These are phyloP conservation scores for Strix uralensis DNA, from an alignment of 2,113 vertebrate species.

Conservation along the genomic window DNA sequence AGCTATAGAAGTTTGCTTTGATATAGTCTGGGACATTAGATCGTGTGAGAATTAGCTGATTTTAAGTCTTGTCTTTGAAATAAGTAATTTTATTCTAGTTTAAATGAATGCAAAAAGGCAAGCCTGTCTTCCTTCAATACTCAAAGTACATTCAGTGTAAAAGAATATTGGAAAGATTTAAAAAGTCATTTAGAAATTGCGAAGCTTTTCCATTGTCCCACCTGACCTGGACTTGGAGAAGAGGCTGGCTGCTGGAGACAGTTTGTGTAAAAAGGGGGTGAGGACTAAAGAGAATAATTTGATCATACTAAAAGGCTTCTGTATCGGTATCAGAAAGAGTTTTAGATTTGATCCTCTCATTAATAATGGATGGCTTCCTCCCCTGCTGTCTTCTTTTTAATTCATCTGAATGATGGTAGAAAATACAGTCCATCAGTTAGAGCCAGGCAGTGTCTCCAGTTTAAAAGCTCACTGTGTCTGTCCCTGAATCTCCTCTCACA, in stretches of 20 bases:
- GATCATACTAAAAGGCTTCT: not conserved
- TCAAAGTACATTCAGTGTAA: not conserved
- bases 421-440: not conserved
- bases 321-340: not conserved
- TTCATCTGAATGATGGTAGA: not conserved
- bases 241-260: not conserved
- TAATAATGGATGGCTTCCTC: slow-evolving; percentile 36
- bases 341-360: slow-evolving; percentile 43
- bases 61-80: not conserved
- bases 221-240: not conserved
- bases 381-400: slow-evolving; percentile 3
- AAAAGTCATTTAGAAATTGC: not conserved
- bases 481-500: not conserved
- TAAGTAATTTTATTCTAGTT: not conserved
- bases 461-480: not conserved
- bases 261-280: not conserved
- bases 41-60: not conserved
- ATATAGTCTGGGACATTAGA: not conserved
- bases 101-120: not conserved
- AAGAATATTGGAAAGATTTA: not conserved
- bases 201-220: not conserved
- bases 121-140: not conserved
- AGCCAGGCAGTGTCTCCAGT: not conserved
- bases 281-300: slow-evolving; percentile 15
- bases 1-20: not conserved